phyloP scores from a whole-genome alignment of 2,113 vertebrate species.

The Callospermophilus lateralis region DNA sequence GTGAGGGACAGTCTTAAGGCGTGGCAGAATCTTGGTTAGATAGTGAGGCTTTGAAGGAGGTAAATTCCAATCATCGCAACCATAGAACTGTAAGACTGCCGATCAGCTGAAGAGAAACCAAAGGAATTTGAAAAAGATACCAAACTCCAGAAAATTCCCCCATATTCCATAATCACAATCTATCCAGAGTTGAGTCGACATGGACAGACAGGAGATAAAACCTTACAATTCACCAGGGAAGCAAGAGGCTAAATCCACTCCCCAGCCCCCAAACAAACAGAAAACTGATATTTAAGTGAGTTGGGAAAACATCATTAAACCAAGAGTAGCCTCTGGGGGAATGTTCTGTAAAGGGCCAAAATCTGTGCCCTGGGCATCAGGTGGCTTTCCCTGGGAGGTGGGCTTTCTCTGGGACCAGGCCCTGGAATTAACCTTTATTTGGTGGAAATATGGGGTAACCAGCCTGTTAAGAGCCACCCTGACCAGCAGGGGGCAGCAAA shows the following conservation, averaged over 20 bases:
- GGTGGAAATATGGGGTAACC: not conserved
- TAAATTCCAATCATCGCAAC: not conserved
- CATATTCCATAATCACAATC: not conserved
- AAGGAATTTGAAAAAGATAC: not conserved
- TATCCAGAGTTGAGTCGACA: not conserved
- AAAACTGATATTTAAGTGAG: not conserved
- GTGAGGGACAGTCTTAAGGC: not conserved
- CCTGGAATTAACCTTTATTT: not conserved
- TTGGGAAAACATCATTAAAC: not conserved
- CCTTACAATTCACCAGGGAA: not conserved
- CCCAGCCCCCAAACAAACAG: not conserved
- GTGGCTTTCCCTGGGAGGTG: too few relatives aligned
- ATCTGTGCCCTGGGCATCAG: too few relatives aligned
- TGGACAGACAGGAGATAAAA: not conserved
- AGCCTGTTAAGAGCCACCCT: not conserved
- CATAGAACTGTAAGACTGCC: not conserved
- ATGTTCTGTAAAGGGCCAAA: not conserved
- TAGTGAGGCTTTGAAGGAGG: not conserved
- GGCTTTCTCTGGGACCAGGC: not conserved
- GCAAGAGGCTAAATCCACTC: not conserved
- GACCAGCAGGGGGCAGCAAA: slow-evolving; percentile 65
- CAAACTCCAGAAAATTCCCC: not conserved
- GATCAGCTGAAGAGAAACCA: slow-evolving; percentile 6
- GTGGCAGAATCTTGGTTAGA: not conserved
- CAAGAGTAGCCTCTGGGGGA: not conserved